These are phyloP conservation scores for Prunella fulvescens DNA, from an alignment of 2,113 vertebrate genomes.

Conservation along the genomic window DNA sequence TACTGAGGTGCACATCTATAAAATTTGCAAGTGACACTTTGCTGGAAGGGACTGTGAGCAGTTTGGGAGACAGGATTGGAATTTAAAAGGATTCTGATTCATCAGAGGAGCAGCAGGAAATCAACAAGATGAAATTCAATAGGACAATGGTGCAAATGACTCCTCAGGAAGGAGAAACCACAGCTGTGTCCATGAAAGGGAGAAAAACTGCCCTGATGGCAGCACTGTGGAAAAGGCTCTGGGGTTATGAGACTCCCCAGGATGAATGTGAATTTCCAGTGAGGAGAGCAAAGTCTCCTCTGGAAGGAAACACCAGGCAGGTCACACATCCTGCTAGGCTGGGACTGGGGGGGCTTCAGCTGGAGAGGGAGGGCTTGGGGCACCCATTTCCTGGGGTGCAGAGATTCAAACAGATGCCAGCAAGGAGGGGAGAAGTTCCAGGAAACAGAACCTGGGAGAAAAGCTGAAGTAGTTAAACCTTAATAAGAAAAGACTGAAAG, in stretches of 20 bases:
- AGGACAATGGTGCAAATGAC: conserved; percentile 43
- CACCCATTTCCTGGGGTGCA: neutral
- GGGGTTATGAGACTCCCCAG: neutral
- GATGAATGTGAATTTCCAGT: neutral
- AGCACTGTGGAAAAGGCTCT: neutral
- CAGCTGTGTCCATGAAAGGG: neutral
- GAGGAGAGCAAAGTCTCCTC: neutral
- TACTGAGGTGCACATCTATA: conserved; percentile 48
- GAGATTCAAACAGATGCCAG: neutral
- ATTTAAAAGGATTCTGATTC: conserved; percentile 17
- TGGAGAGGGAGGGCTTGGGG: neutral
- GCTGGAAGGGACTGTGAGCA: conserved; percentile 27
- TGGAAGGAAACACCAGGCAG: neutral
- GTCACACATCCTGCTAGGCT: neutral
- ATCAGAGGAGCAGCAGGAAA: conserved; percentile 5
- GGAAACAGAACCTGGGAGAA: neutral
- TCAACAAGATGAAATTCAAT: conserved; percentile 37
- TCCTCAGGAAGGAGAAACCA: conserved; percentile 25
- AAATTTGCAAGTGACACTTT: conserved; percentile 43
- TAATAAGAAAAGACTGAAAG: neutral
- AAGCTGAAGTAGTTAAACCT: neutral
- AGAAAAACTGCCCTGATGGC: neutral
- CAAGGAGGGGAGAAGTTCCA: neutral
- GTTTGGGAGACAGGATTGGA: conserved; percentile 23
- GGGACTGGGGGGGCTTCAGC: neutral